Conservation (phyloP, 1,140 invertebrate genomes). For the Triops longicaudatus region DNA sequence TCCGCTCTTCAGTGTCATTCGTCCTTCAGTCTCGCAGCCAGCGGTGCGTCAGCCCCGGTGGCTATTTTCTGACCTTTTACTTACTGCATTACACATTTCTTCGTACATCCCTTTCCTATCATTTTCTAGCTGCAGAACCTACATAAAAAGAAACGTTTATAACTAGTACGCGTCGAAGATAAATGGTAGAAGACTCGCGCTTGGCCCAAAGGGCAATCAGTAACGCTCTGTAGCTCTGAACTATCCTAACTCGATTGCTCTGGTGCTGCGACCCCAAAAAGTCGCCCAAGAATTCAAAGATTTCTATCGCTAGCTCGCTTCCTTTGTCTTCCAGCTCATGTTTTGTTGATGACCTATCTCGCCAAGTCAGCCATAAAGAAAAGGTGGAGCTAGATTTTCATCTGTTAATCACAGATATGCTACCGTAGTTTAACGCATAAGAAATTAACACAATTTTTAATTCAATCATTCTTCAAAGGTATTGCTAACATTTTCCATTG, state of each 20-base stretch:
- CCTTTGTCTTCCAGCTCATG: background rate
- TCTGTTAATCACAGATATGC: too few species aligned
- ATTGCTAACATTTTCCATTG: too few species aligned
- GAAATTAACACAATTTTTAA: too few species aligned
- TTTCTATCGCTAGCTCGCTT: conserved; percentile 2
- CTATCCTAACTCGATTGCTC: background rate
- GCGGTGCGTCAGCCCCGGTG: too few species aligned
- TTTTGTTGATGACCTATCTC: background rate
- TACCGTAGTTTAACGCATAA: too few species aligned
- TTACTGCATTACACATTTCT: background rate
- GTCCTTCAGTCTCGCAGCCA: too few species aligned
- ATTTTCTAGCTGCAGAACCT: background rate
- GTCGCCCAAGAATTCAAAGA: background rate
- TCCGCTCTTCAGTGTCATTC: too few species aligned
- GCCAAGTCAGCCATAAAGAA: too few species aligned
- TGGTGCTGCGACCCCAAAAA: background rate
- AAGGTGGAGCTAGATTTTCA: too few species aligned
- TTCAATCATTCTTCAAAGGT: too few species aligned
- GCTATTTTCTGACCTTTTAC: background rate
- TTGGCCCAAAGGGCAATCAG: background rate
- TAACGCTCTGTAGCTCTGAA: background rate
- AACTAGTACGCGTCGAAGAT: background rate
- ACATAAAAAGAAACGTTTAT: background rate
- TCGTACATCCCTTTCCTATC: background rate
- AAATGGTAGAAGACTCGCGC: background rate